These are phyloP conservation scores for Cephus nigrinus DNA, from an alignment of 2,888 invertebrate species.

Conservation along the genomic window DNA sequence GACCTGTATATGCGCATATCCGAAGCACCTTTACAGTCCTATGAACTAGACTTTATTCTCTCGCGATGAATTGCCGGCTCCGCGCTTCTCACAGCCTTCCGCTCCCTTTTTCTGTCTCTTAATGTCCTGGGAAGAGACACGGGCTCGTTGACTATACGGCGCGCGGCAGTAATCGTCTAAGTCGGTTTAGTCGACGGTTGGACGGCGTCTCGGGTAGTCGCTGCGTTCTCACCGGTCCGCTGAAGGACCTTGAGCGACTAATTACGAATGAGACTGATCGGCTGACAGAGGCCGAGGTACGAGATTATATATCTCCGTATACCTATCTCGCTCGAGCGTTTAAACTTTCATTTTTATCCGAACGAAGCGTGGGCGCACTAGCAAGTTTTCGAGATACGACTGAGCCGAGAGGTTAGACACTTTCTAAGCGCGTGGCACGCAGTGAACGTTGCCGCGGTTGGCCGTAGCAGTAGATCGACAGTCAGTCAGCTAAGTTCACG, in stretches of 20 bases:
- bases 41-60: not conserved
- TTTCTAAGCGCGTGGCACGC: slow-evolving; percentile 35
- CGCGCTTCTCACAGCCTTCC: not conserved
- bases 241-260: not conserved
- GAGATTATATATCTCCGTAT: not conserved
- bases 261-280: slow-evolving; percentile 2
- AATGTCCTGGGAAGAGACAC: not conserved
- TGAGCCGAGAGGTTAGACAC: slow-evolving; percentile 24
- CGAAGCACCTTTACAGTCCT: not conserved
- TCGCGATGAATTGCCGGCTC: not conserved
- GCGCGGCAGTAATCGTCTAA: not conserved
- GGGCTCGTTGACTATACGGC: not conserved
- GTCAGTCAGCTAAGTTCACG: not conserved
- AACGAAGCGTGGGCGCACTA: slow-evolving; percentile 31
- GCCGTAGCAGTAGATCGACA: not conserved
- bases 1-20: too few relatives aligned
- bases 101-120: not conserved
- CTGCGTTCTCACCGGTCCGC: not conserved
- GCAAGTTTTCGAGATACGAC: slow-evolving; percentile 1
- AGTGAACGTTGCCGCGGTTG: slow-evolving; percentile 8
- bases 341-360: slow-evolving; percentile 38
- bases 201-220: not conserved
- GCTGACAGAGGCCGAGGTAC: not conserved
- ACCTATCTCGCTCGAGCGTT: slow-evolving; percentile 13
- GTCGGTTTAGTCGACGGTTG: not conserved